Percentiles rank a stretch among this genome's conserved stretches.
phyloP scores from a whole-genome alignment of 2,888 invertebrate species.

The Thysanoteuthis rhombus region DNA sequence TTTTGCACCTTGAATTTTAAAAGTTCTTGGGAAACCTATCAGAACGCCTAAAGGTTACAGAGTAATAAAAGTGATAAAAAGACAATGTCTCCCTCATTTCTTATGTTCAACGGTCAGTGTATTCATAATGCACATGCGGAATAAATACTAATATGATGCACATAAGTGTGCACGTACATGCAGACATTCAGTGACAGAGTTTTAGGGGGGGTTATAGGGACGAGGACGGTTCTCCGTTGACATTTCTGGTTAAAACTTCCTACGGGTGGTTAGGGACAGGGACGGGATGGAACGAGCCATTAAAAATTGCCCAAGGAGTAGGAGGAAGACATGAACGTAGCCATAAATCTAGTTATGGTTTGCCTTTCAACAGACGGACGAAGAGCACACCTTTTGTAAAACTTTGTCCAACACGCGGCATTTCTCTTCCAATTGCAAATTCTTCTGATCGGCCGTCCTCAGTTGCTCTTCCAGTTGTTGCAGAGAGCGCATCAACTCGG shows the following conservation, averaged over 20 bases:
- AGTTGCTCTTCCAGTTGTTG: slow-evolving; percentile 56
- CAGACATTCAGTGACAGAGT: too few relatives aligned
- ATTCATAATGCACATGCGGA: too few relatives aligned
- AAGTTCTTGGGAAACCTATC: too few relatives aligned
- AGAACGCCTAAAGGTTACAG: too few relatives aligned
- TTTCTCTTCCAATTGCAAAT: slow-evolving; percentile 51
- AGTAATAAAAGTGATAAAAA: too few relatives aligned
- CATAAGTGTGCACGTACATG: too few relatives aligned
- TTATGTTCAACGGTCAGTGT: too few relatives aligned
- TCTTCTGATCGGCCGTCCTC: slow-evolving; percentile 50
- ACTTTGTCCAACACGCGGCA: slow-evolving; percentile 36
- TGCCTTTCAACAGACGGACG: slow-evolving; percentile 13
- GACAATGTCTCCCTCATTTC: too few relatives aligned
- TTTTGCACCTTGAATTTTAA: too few relatives aligned
- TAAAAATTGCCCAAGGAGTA: not conserved
- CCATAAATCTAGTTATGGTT: not conserved
- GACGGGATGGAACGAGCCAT: not conserved
- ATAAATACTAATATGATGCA: too few relatives aligned
- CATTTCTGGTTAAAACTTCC: not conserved
- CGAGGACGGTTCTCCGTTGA: not conserved
- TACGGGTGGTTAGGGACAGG: not conserved
- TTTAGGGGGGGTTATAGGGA: too few relatives aligned
- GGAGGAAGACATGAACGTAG: not conserved
- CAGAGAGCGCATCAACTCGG: slow-evolving; percentile 54
- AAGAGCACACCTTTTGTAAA: slow-evolving; percentile 28